These are phyloP conservation scores for Prionace glauca DNA, from an alignment of 2,797 vertebrate genomes.

Conservation along the genomic window DNA sequence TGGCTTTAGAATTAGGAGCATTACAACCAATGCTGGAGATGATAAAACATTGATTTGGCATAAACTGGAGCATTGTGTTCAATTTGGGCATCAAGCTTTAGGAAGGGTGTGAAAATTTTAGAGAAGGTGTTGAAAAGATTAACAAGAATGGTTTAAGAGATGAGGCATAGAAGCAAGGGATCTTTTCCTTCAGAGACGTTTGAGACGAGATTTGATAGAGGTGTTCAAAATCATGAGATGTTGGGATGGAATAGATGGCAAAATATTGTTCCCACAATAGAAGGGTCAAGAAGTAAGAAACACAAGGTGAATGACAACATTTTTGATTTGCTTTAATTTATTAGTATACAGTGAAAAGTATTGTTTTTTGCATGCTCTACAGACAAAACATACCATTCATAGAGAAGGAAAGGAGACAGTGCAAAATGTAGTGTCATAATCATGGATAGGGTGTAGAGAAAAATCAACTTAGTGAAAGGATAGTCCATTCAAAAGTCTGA, in stretches of 20 bases:
- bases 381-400: no score
- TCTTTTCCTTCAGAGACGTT: neutral
- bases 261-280: neutral
- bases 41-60: neutral
- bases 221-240: neutral
- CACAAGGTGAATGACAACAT: neutral
- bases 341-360: no score
- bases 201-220: neutral
- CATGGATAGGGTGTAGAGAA: no score
- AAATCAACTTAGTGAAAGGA: no score
- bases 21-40: no score
- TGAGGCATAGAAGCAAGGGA: neutral
- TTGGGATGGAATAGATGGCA: neutral
- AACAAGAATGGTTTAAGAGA: neutral
- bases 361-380: no score
- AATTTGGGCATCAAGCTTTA: neutral
- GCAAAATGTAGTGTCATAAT: no score
- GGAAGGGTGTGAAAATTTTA: neutral
- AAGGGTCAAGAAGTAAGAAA: neutral
- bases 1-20: no score
- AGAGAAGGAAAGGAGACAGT: no score
- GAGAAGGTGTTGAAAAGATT: neutral
- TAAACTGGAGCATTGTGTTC: neutral
- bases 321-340: no score
- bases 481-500: no score